A percentile compares a stretch with the other conserved stretches of the same genome.
Conservation (phyloP, 2,888 invertebrate species). For the Cybosia mesomella region DNA sequence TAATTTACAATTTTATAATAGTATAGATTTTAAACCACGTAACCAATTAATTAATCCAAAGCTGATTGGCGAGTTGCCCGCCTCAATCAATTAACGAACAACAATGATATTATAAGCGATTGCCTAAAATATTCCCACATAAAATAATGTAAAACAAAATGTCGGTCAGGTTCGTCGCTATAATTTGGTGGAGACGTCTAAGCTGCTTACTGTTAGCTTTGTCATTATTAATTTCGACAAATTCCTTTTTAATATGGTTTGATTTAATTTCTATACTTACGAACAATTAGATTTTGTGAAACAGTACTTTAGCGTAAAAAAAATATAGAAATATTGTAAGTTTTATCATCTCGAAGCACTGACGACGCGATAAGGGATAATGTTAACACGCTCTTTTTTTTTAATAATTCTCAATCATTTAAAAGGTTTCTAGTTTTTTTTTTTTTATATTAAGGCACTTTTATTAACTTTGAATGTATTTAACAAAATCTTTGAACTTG, state of each 20-base stretch:
- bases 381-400: no score
- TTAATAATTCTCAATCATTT: no score
- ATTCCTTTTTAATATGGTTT: constrained; percentile 30
- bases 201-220: constrained; percentile 35
- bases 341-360: neutral
- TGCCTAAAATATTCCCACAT: neutral
- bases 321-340: neutral
- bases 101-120: neutral
- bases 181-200: constrained; percentile 12
- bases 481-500: no score
- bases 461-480: no score
- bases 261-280: neutral
- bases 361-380: no score
- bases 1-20: no score
- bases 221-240: constrained; percentile 39
- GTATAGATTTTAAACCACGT: no score
- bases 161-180: neutral
- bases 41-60: neutral
- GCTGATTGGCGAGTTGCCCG: neutral
- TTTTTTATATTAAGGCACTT: no score
- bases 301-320: neutral
- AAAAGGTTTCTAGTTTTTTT: no score
- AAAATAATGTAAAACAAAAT: neutral
- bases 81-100: constrained; percentile 1
- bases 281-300: neutral